These are phyloP conservation scores for Oscheius myriophilus DNA, from an alignment of 2,888 invertebrate genomes.

Conservation along the genomic window DNA sequence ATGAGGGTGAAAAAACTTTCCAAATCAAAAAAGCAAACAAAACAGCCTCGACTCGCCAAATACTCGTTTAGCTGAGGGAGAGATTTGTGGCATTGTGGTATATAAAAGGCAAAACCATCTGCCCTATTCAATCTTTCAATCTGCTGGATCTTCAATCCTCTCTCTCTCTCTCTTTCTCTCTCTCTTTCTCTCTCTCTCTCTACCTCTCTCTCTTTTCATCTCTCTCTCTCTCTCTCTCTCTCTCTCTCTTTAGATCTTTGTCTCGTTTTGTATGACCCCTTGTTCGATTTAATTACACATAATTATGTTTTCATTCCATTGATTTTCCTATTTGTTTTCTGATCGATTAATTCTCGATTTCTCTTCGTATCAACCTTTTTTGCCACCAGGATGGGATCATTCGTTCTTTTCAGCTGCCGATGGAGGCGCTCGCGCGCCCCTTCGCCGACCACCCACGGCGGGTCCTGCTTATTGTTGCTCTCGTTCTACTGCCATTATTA, in stretches of 20 bases:
- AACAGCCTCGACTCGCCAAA: not conserved
- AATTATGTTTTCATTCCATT: constrained; percentile 32
- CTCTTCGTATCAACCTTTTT: constrained; percentile 18
- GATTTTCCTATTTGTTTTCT: constrained; percentile 16
- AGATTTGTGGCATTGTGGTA: no score
- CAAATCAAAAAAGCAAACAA: no score
- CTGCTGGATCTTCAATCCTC: not conserved
- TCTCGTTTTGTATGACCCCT: no score
- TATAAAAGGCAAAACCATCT: no score
- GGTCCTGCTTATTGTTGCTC: constrained; percentile 39
- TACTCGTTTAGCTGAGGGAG: constrained; percentile 14
- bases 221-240: constrained; percentile 30
- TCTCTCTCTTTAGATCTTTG: constrained; percentile 28
- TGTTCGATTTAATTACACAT: no score
- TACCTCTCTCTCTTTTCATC: constrained; percentile 1
- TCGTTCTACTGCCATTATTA: constrained; percentile 46
- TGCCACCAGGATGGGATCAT: not conserved
- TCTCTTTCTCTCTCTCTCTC: constrained; percentile 34
- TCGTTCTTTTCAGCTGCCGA: constrained; percentile 30
- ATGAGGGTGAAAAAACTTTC: no score
- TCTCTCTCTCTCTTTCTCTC: constrained; percentile 25
- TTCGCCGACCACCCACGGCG: constrained; percentile 46
- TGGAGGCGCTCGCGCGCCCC: constrained; percentile 38
- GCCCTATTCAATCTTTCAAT: not conserved
- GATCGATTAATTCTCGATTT: constrained; percentile 21